Base-by-base conservation (phyloP, 2,113 vertebrate genomes). In the Marmota flaviventris region DNA sequence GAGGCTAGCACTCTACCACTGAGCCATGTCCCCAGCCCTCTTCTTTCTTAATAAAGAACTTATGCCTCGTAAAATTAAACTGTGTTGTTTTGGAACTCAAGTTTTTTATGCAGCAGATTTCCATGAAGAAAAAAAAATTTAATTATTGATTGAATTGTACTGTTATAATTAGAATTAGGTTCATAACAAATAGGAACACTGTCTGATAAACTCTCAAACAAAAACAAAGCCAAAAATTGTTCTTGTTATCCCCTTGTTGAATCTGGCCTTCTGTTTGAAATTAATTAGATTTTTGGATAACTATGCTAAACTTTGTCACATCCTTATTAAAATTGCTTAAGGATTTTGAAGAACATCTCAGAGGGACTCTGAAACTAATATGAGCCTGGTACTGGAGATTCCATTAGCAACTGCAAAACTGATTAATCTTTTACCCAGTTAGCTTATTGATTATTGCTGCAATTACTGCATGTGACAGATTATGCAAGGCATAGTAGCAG, bases 221-320 rank as follows among this genome's bases (percentile, higher is more conserved):
- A 95, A 58, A 97, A 95, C 93, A 97, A 85, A 97, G 90, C 87
- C 89, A 94, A 84, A 95, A 94, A 95, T 86, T 97, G 90, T 96
- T 51, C 82, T 94, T 96, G 89, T 90, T 93, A 95, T 96, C 73
- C 96, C 85, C 95, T 89, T 95, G 94, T 97, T 89, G 93, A 97
- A 81, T 96, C 72, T 95, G 78, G 83, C 83, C 91, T 95, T 97
- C 67, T 95, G 75, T 97, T 97, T 96, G 56, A 97, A 92, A 96
- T 97, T 98, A 98, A 98, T 98, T 98, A 98, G 97, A 87, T 94
- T 97, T 97, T 97, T 96, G 88, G 95, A 92, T 96, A 97, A 97
- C 95, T 91, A 32, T 88, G 65, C 90, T 96, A 97, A 97, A 97
- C 88, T 98, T 97, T 94, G 92, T 96, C 96, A 97, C 92, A 96